Evolutionary conservation across 2,888 invertebrate genomes (phyloP), one percentile per base, ranked within the genome.

Genomic region (Rhingia campestris): DNA sequence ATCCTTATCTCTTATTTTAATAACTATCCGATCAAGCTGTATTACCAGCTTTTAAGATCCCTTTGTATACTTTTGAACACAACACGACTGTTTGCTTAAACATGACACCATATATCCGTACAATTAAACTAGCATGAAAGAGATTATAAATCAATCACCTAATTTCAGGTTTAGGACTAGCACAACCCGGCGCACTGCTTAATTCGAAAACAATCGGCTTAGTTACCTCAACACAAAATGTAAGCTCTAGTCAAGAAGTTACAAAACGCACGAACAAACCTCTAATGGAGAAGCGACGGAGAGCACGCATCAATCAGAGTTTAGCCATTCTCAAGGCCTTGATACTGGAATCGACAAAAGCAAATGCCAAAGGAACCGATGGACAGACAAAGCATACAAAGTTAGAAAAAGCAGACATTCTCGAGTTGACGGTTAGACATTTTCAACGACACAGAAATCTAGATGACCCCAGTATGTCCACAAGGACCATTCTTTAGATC

Each of bases 361-460:
- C 89, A 86, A 91, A 89, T 87, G 88, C 91, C 69, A 92, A 92
- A 87, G 89, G 88, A 9, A 87, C 88, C 2, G 90, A 92, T 92
- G 88, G 94, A 92, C 92, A 94, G 86, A 90, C 95, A 63, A 95
- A 95, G 88, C 96, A 96, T 89, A 95, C 95, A 82, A 97, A 96
- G 91, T 92, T 96, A 90, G 96, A 97, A 91, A 97, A 97, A 90
- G 91, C 91, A 12, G 97, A 97, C 91, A 96, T 97, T 87, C 91
- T 97, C 85, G 97, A 97, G 91, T 93, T 96, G 90, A 96, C 96
- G 2, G 96, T 97, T 61, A 93, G 96, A 76, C 96, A 96, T 90
- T 94, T 97, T 86, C 96, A 96, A 90, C 91, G 95, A 86, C 95
- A 95, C 89, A 93, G 95, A 86, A 94, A 94, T 86, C 91, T 95